These are phyloP conservation scores for Pteruthius melanotis DNA, from an alignment of 2,113 vertebrate species.

Conservation along the genomic window DNA sequence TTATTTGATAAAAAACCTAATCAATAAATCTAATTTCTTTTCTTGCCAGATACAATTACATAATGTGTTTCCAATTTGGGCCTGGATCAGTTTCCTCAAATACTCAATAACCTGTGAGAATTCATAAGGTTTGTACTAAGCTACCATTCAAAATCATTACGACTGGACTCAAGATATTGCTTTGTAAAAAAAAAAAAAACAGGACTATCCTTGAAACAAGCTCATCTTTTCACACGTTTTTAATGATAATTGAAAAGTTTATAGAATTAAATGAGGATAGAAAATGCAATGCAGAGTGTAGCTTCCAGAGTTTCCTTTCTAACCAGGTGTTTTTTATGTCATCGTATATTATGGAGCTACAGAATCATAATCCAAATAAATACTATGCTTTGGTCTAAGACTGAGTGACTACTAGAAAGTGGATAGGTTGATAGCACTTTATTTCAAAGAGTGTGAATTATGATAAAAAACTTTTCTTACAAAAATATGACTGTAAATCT, in stretches of 20 bases:
- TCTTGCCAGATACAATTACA: constrained; percentile 11
- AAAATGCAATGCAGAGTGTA: background rate
- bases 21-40: constrained; percentile 47
- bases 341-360: background rate
- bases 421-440: background rate
- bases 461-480: background rate
- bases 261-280: background rate
- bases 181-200: background rate
- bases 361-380: background rate
- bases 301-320: background rate
- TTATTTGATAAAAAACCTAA: constrained; percentile 49
- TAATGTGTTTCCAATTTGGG: constrained; percentile 21
- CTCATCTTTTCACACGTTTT: background rate
- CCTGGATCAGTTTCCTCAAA: constrained; percentile 5
- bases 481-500: background rate
- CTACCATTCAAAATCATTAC: background rate
- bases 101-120: background rate
- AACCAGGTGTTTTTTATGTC: background rate
- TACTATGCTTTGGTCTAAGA: background rate
- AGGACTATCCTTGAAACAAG: background rate
- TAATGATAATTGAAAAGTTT: background rate
- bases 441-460: background rate
- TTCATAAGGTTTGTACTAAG: background rate
- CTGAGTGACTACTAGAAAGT: background rate
- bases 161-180: background rate